Conservation (phyloP, 2,888 invertebrate species). For the Hirtodrosophila confusa region DNA sequence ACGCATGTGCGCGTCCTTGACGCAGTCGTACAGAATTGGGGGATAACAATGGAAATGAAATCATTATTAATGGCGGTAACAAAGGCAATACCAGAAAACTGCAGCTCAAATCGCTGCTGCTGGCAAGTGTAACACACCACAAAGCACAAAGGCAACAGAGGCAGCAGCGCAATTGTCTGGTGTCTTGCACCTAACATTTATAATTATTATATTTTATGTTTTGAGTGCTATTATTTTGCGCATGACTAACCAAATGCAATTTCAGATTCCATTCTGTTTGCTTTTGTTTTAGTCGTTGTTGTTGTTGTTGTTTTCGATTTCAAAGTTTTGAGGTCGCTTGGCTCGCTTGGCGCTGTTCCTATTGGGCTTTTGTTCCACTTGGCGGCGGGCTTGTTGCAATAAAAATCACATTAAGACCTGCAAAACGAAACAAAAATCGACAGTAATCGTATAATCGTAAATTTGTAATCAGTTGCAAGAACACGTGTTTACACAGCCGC, state of each 20-base stretch:
- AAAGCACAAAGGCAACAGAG: conserved; percentile 2
- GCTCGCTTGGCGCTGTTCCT: conserved; percentile 38
- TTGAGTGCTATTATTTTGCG: conserved; percentile 63
- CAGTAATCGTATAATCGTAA: conserved; percentile 64
- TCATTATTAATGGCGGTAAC: conserved; percentile 66
- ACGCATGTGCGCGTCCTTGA: conserved; percentile 63
- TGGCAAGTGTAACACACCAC: conserved; percentile 67
- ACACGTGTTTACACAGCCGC: conserved; percentile 68
- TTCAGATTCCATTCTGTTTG: conserved; percentile 73
- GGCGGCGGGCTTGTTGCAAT: conserved; percentile 61
- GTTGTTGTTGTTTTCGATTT: conserved; percentile 29
- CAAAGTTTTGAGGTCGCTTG: conserved; percentile 30
- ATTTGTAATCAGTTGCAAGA: conserved; percentile 75
- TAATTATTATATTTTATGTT: conserved; percentile 44
- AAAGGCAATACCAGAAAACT: conserved; percentile 52
- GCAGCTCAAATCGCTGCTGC: conserved; percentile 16
- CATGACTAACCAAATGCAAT: conserved; percentile 81
- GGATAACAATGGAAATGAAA: conserved; percentile 73
- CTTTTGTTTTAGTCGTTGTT: no score
- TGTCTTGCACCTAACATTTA: conserved; percentile 54
- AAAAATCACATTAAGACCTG: conserved; percentile 56
- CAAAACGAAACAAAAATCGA: conserved; percentile 55
- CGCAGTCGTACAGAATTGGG: conserved; percentile 44
- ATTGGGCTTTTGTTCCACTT: conserved; percentile 60
- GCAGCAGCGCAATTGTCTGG: conserved; percentile 40